A percentile compares a stretch with the other conserved stretches of the same genome.
These are phyloP conservation scores for Volucella inanis DNA, from an alignment of 2,888 invertebrate genomes.

Conservation along the genomic window DNA sequence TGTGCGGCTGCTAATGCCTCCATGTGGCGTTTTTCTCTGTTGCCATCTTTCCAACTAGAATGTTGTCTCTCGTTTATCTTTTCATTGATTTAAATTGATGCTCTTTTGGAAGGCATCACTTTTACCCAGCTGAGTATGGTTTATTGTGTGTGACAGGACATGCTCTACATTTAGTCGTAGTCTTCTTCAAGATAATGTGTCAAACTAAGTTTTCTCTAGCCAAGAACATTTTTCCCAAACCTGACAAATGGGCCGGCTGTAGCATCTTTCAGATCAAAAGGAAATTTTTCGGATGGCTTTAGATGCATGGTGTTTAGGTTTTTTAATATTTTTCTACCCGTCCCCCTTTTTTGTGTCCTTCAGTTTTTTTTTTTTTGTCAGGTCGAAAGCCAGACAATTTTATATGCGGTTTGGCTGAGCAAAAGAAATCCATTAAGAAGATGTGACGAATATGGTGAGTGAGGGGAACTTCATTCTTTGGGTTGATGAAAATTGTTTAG, in stretches of 20 bases:
- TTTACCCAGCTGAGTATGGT: conserved; percentile 60
- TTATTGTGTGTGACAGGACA: conserved; percentile 74
- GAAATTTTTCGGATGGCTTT: conserved; percentile 17
- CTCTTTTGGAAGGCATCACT: conserved; percentile 63
- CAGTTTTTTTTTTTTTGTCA: neutral
- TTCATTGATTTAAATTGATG: conserved; percentile 75
- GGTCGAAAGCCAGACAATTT: conserved; percentile 44
- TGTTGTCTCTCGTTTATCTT: conserved; percentile 72
- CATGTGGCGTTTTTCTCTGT: conserved; percentile 15
- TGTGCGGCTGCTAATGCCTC: conserved; percentile 48
- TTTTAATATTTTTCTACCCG: too few relatives aligned
- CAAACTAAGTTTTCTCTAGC: conserved; percentile 69
- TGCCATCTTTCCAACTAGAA: conserved; percentile 13
- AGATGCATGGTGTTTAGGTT: conserved; percentile 26
- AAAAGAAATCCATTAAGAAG: conserved; percentile 70
- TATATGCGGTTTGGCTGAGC: conserved; percentile 17
- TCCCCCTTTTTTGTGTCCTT: too few relatives aligned
- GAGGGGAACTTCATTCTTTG: conserved; percentile 15
- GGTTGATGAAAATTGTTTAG: conserved; percentile 33
- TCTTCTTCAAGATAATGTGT: conserved; percentile 51
- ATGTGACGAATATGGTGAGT: conserved; percentile 27
- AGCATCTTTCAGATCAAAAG: conserved; percentile 36
- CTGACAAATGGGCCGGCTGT: conserved; percentile 68
- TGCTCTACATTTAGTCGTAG: conserved; percentile 69
- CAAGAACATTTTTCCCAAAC: conserved; percentile 54